Conservation (phyloP, 37 sponge, comb jelly and placozoan species). For the Chondrilla cf. caribensis region DNA sequence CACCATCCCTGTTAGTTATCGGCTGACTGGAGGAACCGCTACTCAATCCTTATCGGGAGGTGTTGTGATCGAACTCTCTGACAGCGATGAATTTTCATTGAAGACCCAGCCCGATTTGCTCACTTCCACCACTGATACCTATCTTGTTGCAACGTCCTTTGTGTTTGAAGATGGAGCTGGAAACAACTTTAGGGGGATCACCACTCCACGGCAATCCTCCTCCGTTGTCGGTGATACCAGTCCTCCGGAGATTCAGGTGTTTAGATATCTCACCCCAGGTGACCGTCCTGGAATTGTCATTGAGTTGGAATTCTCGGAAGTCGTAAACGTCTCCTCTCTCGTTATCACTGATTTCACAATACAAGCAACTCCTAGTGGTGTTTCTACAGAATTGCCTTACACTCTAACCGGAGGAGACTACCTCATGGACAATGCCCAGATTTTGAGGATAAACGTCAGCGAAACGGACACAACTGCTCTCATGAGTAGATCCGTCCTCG, state of each 20-base stretch:
- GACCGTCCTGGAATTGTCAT: conserved; percentile 73
- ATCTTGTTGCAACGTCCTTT: conserved; percentile 46
- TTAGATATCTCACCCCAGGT: conserved; percentile 61
- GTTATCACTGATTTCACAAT: conserved; percentile 44
- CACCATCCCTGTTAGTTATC: conserved; percentile 40
- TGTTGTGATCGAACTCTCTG: conserved; percentile 36
- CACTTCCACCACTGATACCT: conserved; percentile 42
- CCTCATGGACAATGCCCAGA: conserved; percentile 9
- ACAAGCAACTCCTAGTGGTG: conserved; percentile 29
- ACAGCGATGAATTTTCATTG: conserved; percentile 57
- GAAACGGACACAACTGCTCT: conserved; percentile 59
- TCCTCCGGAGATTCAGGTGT: conserved; percentile 42
- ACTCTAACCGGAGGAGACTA: conserved; percentile 44
- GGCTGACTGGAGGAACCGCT: conserved; percentile 66
- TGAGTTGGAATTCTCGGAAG: conserved; percentile 68
- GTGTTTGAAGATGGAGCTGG: conserved; percentile 59
- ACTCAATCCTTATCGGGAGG: conserved; percentile 13
- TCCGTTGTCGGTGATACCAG: conserved; percentile 36
- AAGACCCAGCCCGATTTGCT: conserved; percentile 54
- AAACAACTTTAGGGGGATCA: conserved; percentile 54
- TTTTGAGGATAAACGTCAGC: conserved; percentile 49
- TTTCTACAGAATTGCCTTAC: neutral
- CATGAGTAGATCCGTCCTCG: conserved; percentile 33
- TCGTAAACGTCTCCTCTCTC: conserved; percentile 49
- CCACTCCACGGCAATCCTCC: conserved; percentile 34